Evolutionary conservation across 2,888 invertebrate genomes (phyloP).

Genomic region (Drosophila austrosaltans): DNA sequence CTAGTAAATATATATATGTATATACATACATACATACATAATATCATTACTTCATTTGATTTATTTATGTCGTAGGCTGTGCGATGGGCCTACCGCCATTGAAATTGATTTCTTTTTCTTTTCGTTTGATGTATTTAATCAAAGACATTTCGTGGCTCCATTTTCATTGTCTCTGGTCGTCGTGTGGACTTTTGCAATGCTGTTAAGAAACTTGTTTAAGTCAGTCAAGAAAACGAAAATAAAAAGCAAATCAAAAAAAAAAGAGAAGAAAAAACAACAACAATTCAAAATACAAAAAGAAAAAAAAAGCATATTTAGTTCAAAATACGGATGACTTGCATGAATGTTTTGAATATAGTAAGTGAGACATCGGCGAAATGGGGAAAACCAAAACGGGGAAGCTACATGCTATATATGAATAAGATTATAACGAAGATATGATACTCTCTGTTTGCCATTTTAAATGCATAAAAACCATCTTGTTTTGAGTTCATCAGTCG

Average conservation of each 20-base stretch:
- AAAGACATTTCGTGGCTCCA: constrained; percentile 40
- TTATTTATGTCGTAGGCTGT: constrained; percentile 30
- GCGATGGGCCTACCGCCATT: constrained; percentile 39
- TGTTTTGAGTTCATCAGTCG: too few species aligned
- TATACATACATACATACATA: neutral
- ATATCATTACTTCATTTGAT: constrained; percentile 32
- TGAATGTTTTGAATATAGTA: constrained; percentile 47
- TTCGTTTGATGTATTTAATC: constrained; percentile 17
- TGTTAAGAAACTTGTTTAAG: constrained; percentile 54
- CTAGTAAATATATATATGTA: neutral
- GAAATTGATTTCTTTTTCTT: constrained; percentile 47
- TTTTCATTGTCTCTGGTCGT: constrained; percentile 51
- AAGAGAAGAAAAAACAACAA: constrained; percentile 44
- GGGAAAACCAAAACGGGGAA: constrained; percentile 18
- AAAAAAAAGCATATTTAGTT: constrained; percentile 53
- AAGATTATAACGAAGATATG: neutral
- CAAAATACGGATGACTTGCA: constrained; percentile 67
- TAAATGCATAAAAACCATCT: too few species aligned
- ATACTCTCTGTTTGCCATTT: neutral
- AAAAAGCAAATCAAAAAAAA: constrained; percentile 30
- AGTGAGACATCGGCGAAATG: constrained; percentile 51
- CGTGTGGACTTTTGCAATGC: constrained; percentile 57
- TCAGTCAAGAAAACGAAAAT: constrained; percentile 41
- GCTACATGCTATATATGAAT: neutral
- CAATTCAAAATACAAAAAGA: constrained; percentile 28